Evolutionary conservation across 2,888 invertebrate genomes (phyloP), one percentile per base, ranked within the genome.

Genomic region (Apotomis capreana): DNA sequence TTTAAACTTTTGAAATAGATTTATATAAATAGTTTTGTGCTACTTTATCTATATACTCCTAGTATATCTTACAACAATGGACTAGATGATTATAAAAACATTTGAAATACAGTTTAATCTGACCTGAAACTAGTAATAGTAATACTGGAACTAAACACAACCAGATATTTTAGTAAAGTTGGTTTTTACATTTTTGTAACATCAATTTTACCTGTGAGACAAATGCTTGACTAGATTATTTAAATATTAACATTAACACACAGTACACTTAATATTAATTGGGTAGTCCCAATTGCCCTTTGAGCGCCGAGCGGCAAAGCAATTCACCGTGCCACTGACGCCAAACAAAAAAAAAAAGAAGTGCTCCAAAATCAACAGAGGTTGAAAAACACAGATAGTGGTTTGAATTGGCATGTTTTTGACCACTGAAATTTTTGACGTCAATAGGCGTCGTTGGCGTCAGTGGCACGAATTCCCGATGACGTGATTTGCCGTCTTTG

Each of bases 151-250:
- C 46, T 49, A 65, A 65, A 70, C 9, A 65, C 59, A 70, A 70
- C 51, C 57, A 52, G 64, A 58, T 57, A 15, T 65, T 54, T 37
- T 37, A 58, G 58, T 37, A 58, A 9, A 26, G 9, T 26, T 4
- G 12, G 26, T 58, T 9, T 12, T 37, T 58, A 59, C n/a, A 44
- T 12, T 36, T 12, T 49, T 15, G 44, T 62, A 51, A 52, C 37
- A 37, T 63, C 62, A 51, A 12, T 26, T 62, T 51, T 62, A 6
- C 6, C 4, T 58, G 12, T 58, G 36, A 3, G 10, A 12, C 37
- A 65, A 58, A 61, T 61, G 61, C 61, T 62, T 68, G 71, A 68
- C 71, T 71, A 71, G 71, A 62, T 52, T 40, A 69, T 70, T 15
- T 64, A 54, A 70, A 70, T 26, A 70, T 26, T 26, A 26, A 26